These are phyloP conservation scores for Palythoa heliodiscus DNA, from an alignment of 92 coral and sea anemone species.

Conservation along the genomic window DNA sequence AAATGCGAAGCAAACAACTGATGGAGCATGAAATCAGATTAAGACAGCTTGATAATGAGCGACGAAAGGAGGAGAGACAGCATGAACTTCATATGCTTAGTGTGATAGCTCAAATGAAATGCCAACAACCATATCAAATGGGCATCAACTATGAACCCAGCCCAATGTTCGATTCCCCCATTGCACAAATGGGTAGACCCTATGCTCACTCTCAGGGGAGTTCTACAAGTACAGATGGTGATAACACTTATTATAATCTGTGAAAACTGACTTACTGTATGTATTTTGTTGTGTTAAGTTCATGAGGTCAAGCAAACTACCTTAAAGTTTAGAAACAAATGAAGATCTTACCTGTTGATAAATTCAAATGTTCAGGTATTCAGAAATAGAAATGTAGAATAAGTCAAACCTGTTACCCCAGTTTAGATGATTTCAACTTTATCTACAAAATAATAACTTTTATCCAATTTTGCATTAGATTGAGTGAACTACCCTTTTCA, in stretches of 20 bases:
- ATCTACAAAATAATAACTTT: neutral
- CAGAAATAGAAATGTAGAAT: neutral
- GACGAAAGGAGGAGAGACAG: constrained; percentile 51
- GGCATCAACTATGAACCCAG: constrained; percentile 25
- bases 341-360: neutral
- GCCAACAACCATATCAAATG: constrained; percentile 44
- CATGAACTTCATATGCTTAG: constrained; percentile 57
- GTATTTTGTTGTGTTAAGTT: constrained; percentile 19
- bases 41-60: constrained; percentile 56
- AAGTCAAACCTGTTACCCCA: neutral
- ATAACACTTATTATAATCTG: constrained; percentile 33
- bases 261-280: constrained; percentile 6
- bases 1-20: constrained; percentile 48
- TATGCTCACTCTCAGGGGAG: constrained; percentile 27
- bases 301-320: neutral
- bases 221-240: constrained; percentile 42
- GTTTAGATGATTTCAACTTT: neutral
- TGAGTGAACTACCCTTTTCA: neutral
- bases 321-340: neutral
- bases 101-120: constrained; percentile 49
- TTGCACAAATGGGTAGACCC: neutral
- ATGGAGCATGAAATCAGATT: constrained; percentile 54
- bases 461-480: neutral
- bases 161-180: constrained; percentile 14
- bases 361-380: constrained; percentile 8